Evolutionary conservation across 2,888 invertebrate genomes (phyloP).

Genomic region (Melieria omissa): DNA sequence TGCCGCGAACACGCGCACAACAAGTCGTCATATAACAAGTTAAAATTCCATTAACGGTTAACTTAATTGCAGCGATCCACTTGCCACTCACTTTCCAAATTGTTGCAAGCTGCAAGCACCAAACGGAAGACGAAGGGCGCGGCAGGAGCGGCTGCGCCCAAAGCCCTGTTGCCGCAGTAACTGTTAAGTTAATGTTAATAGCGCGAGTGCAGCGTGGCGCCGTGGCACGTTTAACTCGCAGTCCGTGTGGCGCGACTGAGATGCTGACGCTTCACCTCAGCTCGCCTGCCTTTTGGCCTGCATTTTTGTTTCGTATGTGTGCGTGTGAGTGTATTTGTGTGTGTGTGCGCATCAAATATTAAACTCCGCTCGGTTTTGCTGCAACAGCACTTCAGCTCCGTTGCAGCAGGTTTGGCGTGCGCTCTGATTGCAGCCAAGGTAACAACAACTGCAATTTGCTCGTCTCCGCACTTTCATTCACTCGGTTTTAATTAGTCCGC

Average conservation of each 20-base stretch:
- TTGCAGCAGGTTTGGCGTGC: neutral
- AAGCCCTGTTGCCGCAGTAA: no score
- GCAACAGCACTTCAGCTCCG: neutral
- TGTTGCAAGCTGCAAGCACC: neutral
- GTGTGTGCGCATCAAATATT: slow-evolving; percentile 8
- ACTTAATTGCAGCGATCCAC: slow-evolving; percentile 31
- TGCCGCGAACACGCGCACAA: neutral
- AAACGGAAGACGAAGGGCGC: no score
- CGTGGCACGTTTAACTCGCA: neutral
- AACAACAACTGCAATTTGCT: neutral
- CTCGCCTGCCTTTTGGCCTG: no score
- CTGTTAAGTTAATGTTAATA: neutral
- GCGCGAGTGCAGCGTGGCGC: neutral
- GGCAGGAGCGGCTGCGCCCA: no score
- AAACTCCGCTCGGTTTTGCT: neutral
- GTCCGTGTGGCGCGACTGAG: neutral
- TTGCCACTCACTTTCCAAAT: slow-evolving; percentile 27
- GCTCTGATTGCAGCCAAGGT: neutral
- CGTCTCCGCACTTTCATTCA: slow-evolving; percentile 20
- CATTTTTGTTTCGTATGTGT: neutral
- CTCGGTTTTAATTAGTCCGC: slow-evolving; percentile 31
- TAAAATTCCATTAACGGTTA: slow-evolving; percentile 36
- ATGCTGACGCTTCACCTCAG: no score
- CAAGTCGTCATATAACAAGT: slow-evolving; percentile 11
- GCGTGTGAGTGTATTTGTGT: neutral